Evolutionary conservation across 2,797 vertebrate species (phyloP), one percentile per base, ranked within the genome.

Genomic region (Siniperca obscura): DNA sequence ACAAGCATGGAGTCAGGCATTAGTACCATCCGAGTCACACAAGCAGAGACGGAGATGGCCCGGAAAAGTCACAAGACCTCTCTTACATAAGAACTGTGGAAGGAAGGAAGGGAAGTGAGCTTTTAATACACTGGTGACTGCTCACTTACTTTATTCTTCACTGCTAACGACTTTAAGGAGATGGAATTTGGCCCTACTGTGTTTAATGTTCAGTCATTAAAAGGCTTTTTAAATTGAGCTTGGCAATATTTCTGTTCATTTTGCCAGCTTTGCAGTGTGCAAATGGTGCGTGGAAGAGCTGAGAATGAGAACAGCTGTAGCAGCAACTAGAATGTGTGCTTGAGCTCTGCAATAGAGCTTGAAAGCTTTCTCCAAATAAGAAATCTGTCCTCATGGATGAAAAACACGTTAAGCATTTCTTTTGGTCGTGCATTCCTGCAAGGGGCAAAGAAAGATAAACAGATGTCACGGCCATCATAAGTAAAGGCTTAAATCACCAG

Each of bases 261-360:
- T 90, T 80, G 87, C 84, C 87, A 86, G 86, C 76, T 68, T 84
- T 83, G 84, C 79, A 76, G 82, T 91, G 36, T 5, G 36, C 36
- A 91, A 95, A 95, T 92, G 89, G 81, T 75, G 86, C 82, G n/a
- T 84, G 78, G 67, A 87, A 75, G 80, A 64, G 72, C 82, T 10
- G 64, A 85, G 83, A 93, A 84, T 25, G 84, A 86, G 84, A 94
- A 87, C 90, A 93, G 92, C 91, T 92, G 91, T 74, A 82, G 80
- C 81, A 66, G 78, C 74, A 67, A 76, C 78, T 19, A 70, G 59
- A 71, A 48, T 65, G 77, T 79, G 82, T 83, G 75, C 74, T 73
- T 83, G 69, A 73, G 56, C 36, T 68, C 77, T 46, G 48, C 50
- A 77, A 78, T 53, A 17, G 46, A 19, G 52, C 70, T 60, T 70